Evolutionary conservation across 2,113 vertebrate species (phyloP).

Genomic region (Perognathus longimembris): DNA sequence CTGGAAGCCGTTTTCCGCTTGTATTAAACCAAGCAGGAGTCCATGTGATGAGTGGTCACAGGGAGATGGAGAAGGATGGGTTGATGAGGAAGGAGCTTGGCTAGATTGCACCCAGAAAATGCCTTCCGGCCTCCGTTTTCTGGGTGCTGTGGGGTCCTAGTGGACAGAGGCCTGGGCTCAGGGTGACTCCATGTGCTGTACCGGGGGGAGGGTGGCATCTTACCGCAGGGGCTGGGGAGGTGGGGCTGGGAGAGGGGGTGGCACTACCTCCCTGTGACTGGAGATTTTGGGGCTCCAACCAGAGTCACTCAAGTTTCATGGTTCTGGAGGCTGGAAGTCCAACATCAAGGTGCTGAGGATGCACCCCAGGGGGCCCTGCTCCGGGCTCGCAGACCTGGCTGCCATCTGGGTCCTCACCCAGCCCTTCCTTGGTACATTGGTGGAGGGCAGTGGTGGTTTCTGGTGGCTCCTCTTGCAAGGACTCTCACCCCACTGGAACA

Average conservation of each 20-base stretch:
- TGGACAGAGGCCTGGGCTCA: background rate
- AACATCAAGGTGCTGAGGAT: rapidly evolving
- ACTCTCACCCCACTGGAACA: too few relatives aligned
- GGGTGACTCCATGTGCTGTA: background rate
- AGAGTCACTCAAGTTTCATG: rapidly evolving
- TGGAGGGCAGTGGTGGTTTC: background rate
- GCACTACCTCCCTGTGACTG: rapidly evolving
- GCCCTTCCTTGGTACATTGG: background rate
- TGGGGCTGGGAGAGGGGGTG: rapidly evolving
- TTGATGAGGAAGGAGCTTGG: rapidly evolving
- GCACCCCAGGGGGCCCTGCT: background rate
- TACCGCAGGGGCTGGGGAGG: too few relatives aligned
- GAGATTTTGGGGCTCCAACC: rapidly evolving
- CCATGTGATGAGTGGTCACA: too few relatives aligned
- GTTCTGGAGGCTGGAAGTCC: background rate
- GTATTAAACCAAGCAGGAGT: too few relatives aligned
- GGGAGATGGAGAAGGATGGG: background rate
- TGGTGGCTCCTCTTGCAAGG: background rate
- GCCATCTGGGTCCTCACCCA: background rate
- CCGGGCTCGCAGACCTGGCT: too few relatives aligned
- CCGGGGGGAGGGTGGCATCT: rapidly evolving
- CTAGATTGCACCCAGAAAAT: rapidly evolving
- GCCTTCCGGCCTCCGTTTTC: background rate
- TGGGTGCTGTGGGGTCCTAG: rapidly evolving
- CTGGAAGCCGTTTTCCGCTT: background rate